A percentile compares a stretch with the other conserved stretches of the same genome.
Evolutionary conservation across 2,113 vertebrate genomes (phyloP).

Genomic region (Microtus montanus): DNA sequence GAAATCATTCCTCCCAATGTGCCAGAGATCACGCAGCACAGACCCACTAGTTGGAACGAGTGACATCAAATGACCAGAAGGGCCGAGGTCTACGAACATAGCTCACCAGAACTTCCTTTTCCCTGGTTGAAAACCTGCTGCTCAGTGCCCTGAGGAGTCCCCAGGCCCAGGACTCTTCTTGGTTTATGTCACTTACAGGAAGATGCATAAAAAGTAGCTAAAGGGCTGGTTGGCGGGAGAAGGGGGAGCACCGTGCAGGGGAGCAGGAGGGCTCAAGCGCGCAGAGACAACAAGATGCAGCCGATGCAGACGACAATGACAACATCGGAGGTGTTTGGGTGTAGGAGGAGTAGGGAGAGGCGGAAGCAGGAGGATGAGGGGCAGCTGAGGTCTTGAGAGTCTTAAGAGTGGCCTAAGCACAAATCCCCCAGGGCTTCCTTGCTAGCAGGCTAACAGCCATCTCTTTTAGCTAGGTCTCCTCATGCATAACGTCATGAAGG

Average conservation of each 20-base stretch:
- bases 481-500: not conserved
- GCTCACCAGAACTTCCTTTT: not conserved
- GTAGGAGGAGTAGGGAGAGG: too few relatives aligned
- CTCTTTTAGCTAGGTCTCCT: not conserved
- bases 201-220: not conserved
- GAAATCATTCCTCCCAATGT: not conserved
- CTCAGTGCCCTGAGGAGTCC: not conserved
- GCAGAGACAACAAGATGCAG: not conserved
- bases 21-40: not conserved
- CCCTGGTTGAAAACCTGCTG: too few relatives aligned
- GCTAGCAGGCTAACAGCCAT: not conserved
- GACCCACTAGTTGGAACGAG: not conserved
- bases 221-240: not conserved
- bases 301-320: not conserved
- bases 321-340: not conserved
- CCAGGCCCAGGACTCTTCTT: not conserved
- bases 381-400: not conserved
- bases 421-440: not conserved
- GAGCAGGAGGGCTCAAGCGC: not conserved
- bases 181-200: not conserved
- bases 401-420: not conserved
- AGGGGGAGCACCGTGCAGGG: not conserved
- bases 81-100: not conserved
- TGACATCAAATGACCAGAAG: not conserved
- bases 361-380: not conserved